Evolutionary conservation across 1,140 invertebrate genomes (phyloP), one percentile per base, ranked within the genome.

Genomic region (Streblospio benedicti): DNA sequence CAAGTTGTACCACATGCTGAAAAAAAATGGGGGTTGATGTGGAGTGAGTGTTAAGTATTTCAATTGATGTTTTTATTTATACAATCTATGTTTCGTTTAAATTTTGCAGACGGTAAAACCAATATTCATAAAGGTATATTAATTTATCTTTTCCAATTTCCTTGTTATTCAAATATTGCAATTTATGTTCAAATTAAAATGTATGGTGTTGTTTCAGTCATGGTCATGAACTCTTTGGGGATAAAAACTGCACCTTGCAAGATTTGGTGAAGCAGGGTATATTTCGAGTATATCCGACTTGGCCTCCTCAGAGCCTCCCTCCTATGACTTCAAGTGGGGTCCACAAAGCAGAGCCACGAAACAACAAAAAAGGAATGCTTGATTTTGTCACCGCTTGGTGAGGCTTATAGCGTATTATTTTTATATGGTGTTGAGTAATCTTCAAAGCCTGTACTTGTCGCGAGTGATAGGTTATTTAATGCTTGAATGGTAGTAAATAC

Each of bases 371-470:
- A 43, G 67, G 67, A 20, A 61, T 71, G 27, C 62, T 77, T 16
- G 60, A 69, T 38, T 71, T 75, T 69, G 75, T 77, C 12, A n/a
- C n/a, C 69, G 71, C 55, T 65, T 73, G 67, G 71, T 77, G 38
- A 52, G n/a, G n/a, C n/a, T n/a, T n/a, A n/a, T n/a, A n/a, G n/a
- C n/a, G n/a, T n/a, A n/a, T n/a, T n/a, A n/a, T n/a, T n/a, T n/a
- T n/a, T n/a, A n/a, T n/a, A n/a, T n/a, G n/a, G n/a, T n/a, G n/a
- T n/a, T n/a, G n/a, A n/a, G n/a, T n/a, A n/a, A n/a, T n/a, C n/a
- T n/a, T n/a, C n/a, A n/a, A n/a, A n/a, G n/a, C n/a, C n/a, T n/a
- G n/a, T n/a, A n/a, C n/a, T n/a, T n/a, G n/a, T n/a, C n/a, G n/a
- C n/a, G n/a, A n/a, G n/a, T n/a, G n/a, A n/a, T n/a, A n/a, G n/a